These are phyloP conservation scores for Lordiphosa mommai DNA, from an alignment of 1,140 invertebrate genomes.

Conservation along the genomic window DNA sequence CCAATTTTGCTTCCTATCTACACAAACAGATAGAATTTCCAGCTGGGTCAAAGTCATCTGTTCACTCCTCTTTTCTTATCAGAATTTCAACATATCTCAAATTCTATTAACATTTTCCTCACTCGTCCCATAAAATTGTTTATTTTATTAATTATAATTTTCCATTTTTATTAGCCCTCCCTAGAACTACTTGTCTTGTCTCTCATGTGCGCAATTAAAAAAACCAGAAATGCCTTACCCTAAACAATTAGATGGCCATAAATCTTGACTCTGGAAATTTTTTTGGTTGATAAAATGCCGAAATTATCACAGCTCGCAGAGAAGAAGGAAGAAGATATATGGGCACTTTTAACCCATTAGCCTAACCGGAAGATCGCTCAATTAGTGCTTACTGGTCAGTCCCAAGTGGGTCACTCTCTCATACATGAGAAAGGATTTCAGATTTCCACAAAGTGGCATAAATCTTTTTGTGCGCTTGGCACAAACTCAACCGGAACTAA, in stretches of 20 bases:
- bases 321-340: slow-evolving; percentile 62
- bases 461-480: slow-evolving; percentile 49
- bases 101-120: slow-evolving; percentile 7
- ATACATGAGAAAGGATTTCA: slow-evolving; percentile 33
- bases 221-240: slow-evolving; percentile 17
- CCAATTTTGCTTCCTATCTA: no score
- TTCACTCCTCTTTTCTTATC: neutral
- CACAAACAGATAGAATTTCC: no score
- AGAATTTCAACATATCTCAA: neutral
- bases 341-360: slow-evolving; percentile 71
- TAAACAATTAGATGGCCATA: slow-evolving; percentile 47
- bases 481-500: slow-evolving; percentile 65
- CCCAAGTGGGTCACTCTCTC: slow-evolving; percentile 67
- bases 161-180: slow-evolving; percentile 9
- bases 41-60: no score
- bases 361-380: slow-evolving; percentile 70
- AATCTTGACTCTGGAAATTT: no score
- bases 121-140: slow-evolving; percentile 12
- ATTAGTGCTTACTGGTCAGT: slow-evolving; percentile 61
- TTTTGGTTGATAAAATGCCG: slow-evolving; percentile 73
- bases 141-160: slow-evolving; percentile 21
- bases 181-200: neutral
- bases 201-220: neutral
- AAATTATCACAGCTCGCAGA: slow-evolving; percentile 54
- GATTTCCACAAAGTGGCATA: slow-evolving; percentile 68